Base-by-base conservation (phyloP, 1,140 invertebrate species). In the Metaphire vulgaris region DNA sequence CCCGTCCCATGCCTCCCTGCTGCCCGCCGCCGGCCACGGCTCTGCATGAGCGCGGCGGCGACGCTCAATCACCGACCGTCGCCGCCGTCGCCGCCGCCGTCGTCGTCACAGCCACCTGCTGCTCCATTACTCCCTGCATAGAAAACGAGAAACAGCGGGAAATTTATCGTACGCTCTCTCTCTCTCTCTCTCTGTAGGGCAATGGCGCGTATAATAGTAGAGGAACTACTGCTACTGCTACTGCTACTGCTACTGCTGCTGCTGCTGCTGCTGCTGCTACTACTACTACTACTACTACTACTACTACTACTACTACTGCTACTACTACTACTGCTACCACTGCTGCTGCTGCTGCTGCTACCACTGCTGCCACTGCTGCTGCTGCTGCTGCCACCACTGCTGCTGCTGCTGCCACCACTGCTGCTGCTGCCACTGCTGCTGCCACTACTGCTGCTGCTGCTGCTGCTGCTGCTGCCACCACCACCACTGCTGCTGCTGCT, bases 201-300 rank as follows among this genome's bases (percentile, higher is more conserved):
- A 6, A 12, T 21, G 41, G 21, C 6, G 41, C 41, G 41, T 56
- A n/a, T 21, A 56, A 6, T 56, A 56, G 41, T 21, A 12, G 6
- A 12, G 21, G 6, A 12, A 21, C 41, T 56, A 56, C 41, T 56
- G 41, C 41, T 56, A 56, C 41, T 56, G 41, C 41, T 56, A 21
- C 41, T 56, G 21, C 41, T 56, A 21, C 41, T 56, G 21, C 41
- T 56, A 21, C 41, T 56, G 41, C 41, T 56, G 41, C 41, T 56
- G 41, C 41, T 56, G 41, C 41, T 56, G 41, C 41, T 56, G 41
- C 41, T 56, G 41, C 41, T 56, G 41, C 41, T 56, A 56, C 41
- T 56, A 21, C 41, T 21, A 56, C 41, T 56, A 56, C 41, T 21
- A 56, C 41, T 56, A 56, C 41, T 21, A 56, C 41, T 56, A 56